Evolutionary conservation across 2,888 invertebrate genomes (phyloP), one percentile per base, ranked within the genome.

Genomic region (Phorcus lineatus): DNA sequence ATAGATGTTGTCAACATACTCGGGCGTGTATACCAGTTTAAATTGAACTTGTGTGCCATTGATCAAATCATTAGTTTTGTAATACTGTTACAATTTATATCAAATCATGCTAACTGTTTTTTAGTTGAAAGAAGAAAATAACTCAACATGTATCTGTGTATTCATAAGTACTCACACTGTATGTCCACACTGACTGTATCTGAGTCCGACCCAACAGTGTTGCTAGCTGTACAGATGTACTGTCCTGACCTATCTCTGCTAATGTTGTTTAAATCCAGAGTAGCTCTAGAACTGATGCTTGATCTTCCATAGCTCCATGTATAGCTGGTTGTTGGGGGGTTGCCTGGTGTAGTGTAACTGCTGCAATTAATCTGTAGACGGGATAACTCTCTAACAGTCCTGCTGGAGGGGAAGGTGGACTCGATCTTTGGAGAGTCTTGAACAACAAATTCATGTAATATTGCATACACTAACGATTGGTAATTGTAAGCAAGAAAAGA

Each of bases 291-390:
- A 62, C 62, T 62, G 62, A 62, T 16, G 28, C 24, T 4, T 16
- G 62, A 62, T 3, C 62, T 24, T 28, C 28, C 62, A 62, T 28
- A 62, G 13, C 24, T 62, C 62, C 62, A 62, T 0, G 28, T 28
- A n/a, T 62, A 62, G 28, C 24, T 62, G 24, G 62, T 62, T 62
- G 62, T 62, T 62, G 62, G 62, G 24, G 62, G 62, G 62, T 62
- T 62, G 62, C 62, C 62, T 28, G 62, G 62, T 62, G 62, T 62
- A 47, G 24, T 62, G 62, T 62, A 62, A 17, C 16, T 62, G 17
- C 28, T 62, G 16, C 19, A 22, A 24, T 62, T 4, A 24, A 62
- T 62, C 62, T 28, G 17, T 4, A 7, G 28, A 62, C 24, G 62
- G 62, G 24, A 62, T 1, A 17, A 62, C 62, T 62, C 62, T 16